phyloP scores from a whole-genome alignment of 2,888 invertebrate genomes.

The Kuschelorhynchus macadamiae region DNA sequence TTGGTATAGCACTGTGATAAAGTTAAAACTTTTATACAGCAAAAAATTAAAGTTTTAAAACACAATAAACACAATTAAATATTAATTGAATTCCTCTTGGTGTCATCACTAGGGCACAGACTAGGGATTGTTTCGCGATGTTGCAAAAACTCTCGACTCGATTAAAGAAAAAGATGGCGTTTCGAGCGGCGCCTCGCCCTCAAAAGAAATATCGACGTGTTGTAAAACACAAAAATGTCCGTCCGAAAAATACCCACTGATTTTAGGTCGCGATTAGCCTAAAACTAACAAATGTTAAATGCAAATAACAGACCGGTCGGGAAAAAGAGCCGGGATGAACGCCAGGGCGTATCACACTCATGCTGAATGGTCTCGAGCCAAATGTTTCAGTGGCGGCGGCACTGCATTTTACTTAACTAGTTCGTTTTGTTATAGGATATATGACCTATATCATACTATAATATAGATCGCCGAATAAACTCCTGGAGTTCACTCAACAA shows the following conservation, averaged over 20 bases:
- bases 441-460: no score
- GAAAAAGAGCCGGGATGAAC: conserved; percentile 37
- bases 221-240: conserved; percentile 51
- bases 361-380: conserved; percentile 36
- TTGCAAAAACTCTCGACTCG: not conserved
- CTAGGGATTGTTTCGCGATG: not conserved
- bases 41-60: no score
- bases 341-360: conserved; percentile 44
- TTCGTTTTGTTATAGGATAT: no score
- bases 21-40: no score
- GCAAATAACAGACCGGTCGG: conserved; percentile 65
- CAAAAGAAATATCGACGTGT: conserved; percentile 49
- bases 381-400: conserved; percentile 41
- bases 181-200: conserved; percentile 44
- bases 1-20: no score
- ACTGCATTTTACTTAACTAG: not conserved
- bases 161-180: conserved; percentile 29
- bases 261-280: conserved; percentile 48
- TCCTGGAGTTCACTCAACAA: no score
- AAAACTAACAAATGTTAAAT: conserved; percentile 64
- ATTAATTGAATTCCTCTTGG: no score
- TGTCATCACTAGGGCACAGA: no score
- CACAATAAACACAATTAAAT: no score
- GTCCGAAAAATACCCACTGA: conserved; percentile 48
- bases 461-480: no score